Evolutionary conservation across 2,113 vertebrate genomes (phyloP), one percentile per base, ranked within the genome.

Genomic region (Hypanus sabinus): DNA sequence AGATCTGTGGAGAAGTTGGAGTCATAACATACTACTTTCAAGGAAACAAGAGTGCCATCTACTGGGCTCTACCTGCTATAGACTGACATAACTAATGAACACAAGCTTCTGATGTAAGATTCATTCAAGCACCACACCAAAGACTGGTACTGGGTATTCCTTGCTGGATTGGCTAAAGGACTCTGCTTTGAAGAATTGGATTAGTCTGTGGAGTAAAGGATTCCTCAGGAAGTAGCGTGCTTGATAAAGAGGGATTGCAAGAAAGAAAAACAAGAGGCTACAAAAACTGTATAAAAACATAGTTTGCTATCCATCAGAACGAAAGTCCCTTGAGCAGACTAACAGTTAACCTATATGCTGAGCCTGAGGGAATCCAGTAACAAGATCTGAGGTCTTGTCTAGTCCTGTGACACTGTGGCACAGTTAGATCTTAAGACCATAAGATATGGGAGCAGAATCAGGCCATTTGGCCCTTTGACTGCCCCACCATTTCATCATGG

Each of bases 21-120:
- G 5, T 20, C 60, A 22, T 3, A 2, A 27, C 83, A 60, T 27
- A 87, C 27, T 60, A 10, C 55, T 87, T 65, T 87, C 46, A 60
- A 87, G 55, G 60, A 87, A 57, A 87, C 55, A 90, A 65, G 60
- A 68, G 60, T 65, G 60, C 85, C 85, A 90, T 36, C 85, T 68
- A 10, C n/a, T 90, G 85, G 85, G 18, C n/a, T 16, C 30, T n/a
- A 90, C 4, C 57, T 30, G 55, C 57, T 57, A 57, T 30, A 55
- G 85, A 62, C 85, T 30, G 33, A 85, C 30, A 18, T 65, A n/a
- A 62, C 30, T 6, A 65, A n/a, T 18, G 57, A 88, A 88, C 33
- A 33, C 33, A 62, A 87, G 16, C 11, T 30, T 57, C 22, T 27
- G 46, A 62, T 65, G n/a, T 33, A 65, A 90, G n/a, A 7, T 2